Percentiles rank a stretch among this genome's conserved stretches.
These are phyloP conservation scores for Tetramorium alpestre DNA, from an alignment of 1,140 invertebrate species.

Conservation along the genomic window DNA sequence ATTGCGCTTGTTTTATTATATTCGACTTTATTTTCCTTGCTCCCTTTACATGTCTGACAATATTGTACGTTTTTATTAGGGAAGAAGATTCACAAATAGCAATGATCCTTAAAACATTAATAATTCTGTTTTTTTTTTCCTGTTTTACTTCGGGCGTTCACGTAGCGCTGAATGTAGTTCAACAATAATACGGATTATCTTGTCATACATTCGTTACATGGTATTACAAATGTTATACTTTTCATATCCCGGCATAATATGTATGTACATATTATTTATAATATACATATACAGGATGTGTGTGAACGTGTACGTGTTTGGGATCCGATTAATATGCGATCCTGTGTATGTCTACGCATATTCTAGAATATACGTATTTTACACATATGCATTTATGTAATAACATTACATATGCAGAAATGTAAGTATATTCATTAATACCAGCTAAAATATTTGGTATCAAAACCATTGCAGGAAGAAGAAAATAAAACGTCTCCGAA, in stretches of 20 bases:
- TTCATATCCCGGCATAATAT: constrained; percentile 58
- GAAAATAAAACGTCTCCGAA: constrained; percentile 64
- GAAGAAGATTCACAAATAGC: constrained; percentile 79
- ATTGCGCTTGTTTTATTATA: constrained; percentile 43
- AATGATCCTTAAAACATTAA: constrained; percentile 80
- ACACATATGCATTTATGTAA: constrained; percentile 71
- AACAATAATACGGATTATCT: constrained; percentile 77
- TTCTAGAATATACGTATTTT: constrained; percentile 49
- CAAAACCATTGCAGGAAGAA: constrained; percentile 78
- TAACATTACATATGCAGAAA: constrained; percentile 75
- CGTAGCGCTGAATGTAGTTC: constrained; percentile 75
- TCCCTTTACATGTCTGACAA: constrained; percentile 64
- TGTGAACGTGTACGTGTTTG: neutral
- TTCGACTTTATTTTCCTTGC: constrained; percentile 65
- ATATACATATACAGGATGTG: constrained; percentile 42
- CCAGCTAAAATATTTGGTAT: constrained; percentile 79
- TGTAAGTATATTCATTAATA: constrained; percentile 77
- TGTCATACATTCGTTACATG: constrained; percentile 78
- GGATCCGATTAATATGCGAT: constrained; percentile 4
- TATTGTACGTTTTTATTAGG: constrained; percentile 72
- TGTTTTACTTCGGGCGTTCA: constrained; percentile 69
- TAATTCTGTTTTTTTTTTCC: constrained; percentile 70
- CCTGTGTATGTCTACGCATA: constrained; percentile 61
- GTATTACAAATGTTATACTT: constrained; percentile 65
- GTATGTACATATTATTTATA: constrained; percentile 68